Evolutionary conservation across 2,888 invertebrate genomes (phyloP).

Genomic region (Petrolisthes cinctipes): DNA sequence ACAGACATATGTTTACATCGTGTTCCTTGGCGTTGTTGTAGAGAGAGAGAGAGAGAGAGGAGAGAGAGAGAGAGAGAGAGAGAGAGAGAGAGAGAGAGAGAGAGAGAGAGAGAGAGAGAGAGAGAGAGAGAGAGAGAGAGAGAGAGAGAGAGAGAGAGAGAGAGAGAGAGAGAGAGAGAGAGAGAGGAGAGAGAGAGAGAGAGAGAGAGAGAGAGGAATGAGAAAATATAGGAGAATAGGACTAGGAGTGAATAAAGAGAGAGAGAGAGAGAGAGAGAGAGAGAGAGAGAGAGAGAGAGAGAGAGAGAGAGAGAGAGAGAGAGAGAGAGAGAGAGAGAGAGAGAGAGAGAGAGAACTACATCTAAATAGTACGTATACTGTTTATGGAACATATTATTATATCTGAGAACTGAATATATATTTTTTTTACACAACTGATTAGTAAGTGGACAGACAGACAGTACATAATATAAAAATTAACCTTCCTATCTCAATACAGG

Average conservation of each 20-base stretch:
- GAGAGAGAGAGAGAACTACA: not conserved
- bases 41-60: not conserved
- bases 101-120: not conserved
- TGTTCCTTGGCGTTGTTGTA: not conserved
- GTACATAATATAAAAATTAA: not conserved
- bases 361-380: not conserved
- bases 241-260: not conserved
- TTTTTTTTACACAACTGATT: not conserved
- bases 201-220: slow-evolving; percentile 7
- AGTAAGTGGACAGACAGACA: not conserved
- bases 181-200: not conserved
- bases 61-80: not conserved
- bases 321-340: slow-evolving; percentile 38
- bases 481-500: too few relatives aligned
- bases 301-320: slow-evolving; percentile 35
- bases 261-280: slow-evolving; percentile 16
- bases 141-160: not conserved
- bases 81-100: not conserved
- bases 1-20: not conserved
- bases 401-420: not conserved
- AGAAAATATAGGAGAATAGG: not conserved
- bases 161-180: not conserved
- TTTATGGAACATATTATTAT: not conserved
- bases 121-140: not conserved
- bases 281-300: slow-evolving; percentile 22